Percentiles rank a stretch among this genome's conserved stretches.
Evolutionary conservation across 2,797 vertebrate species (phyloP).

Genomic region (Chaenodraco wilsoni): DNA sequence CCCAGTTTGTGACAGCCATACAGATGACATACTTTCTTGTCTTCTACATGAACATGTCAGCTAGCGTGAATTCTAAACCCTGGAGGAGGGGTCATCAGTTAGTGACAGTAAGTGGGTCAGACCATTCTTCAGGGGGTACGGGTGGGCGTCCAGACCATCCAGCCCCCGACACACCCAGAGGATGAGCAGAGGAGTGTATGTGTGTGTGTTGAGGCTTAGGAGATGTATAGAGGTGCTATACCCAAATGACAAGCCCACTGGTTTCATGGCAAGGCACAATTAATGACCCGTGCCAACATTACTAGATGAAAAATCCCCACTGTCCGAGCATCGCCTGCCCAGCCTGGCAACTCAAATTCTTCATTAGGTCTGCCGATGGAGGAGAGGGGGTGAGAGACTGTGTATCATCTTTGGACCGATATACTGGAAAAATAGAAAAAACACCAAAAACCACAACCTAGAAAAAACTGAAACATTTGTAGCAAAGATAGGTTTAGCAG

Average conservation of each 20-base stretch:
- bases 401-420: slow-evolving; percentile 22
- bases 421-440: neutral
- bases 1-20: slow-evolving; percentile 8
- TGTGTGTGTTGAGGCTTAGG: slow-evolving; percentile 67
- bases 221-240: slow-evolving; percentile 88
- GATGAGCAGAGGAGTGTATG: slow-evolving; percentile 50
- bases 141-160: slow-evolving; percentile 57
- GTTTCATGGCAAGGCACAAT: slow-evolving; percentile 91
- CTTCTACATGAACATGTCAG: slow-evolving; percentile 40
- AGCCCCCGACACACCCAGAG: slow-evolving; percentile 58
- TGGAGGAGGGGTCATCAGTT: slow-evolving; percentile 72
- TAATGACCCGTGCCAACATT: slow-evolving; percentile 92
- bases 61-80: slow-evolving; percentile 52
- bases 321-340: slow-evolving; percentile 83
- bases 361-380: slow-evolving; percentile 81
- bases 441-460: neutral
- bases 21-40: slow-evolving; percentile 41
- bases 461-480: no score
- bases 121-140: slow-evolving; percentile 59
- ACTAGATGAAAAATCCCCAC: slow-evolving; percentile 90
- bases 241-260: slow-evolving; percentile 89
- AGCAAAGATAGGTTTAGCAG: no score
- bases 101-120: slow-evolving; percentile 77
- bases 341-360: slow-evolving; percentile 88
- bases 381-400: slow-evolving; percentile 29